Conservation (phyloP, 2,113 vertebrate species). For the Mesembrinibis cayennensis region DNA sequence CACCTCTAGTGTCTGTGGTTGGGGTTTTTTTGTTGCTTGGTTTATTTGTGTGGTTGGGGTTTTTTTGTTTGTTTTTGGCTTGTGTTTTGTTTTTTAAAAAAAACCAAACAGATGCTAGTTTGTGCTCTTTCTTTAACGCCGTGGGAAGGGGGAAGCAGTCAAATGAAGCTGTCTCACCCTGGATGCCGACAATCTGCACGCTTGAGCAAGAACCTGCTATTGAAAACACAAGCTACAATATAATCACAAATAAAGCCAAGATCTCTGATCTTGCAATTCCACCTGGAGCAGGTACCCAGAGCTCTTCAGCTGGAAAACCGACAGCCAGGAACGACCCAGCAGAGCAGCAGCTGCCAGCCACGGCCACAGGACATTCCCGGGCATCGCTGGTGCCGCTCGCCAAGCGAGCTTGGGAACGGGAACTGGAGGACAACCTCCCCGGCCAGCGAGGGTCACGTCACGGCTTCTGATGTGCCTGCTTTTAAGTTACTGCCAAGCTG, state of each 20-base stretch:
- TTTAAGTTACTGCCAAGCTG: background rate
- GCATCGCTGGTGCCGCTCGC: fast-evolving
- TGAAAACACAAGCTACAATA: background rate
- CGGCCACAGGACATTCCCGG: background rate
- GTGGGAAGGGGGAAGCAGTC: background rate
- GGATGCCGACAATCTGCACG: background rate
- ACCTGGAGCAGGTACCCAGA: background rate
- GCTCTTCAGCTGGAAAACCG: background rate
- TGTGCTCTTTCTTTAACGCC: background rate
- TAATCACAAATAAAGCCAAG: background rate
- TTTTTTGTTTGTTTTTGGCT: background rate
- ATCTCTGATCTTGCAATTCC: background rate
- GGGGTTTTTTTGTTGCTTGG: background rate
- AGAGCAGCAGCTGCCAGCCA: background rate
- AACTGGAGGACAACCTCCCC: background rate
- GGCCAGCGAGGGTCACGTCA: fast-evolving
- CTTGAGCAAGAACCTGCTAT: background rate
- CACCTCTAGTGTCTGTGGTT: background rate
- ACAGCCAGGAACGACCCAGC: background rate
- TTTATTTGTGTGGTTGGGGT: background rate
- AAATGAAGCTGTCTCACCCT: background rate
- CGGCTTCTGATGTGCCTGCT: background rate
- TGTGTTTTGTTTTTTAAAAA: background rate
- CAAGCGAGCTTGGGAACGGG: fast-evolving
- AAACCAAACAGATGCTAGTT: background rate